Base-by-base conservation (phyloP, 2,888 invertebrate genomes). In the Chymomyza fuscimana region DNA sequence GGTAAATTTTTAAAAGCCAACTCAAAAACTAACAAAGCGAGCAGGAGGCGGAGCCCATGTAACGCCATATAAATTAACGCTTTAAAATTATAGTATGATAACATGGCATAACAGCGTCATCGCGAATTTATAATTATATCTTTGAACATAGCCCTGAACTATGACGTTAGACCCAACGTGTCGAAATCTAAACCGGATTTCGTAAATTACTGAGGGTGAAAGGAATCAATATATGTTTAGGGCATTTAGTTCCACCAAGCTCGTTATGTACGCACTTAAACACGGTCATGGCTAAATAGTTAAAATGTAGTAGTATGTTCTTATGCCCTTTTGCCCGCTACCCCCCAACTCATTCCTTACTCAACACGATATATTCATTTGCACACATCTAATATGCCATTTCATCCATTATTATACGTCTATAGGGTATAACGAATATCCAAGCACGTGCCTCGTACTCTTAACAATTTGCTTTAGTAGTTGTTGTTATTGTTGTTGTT, bases 381-480 rank as follows among this genome's bases (percentile, higher is more conserved):
- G 25, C 16, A 46, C 63, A 40, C 46, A 59, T 40, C 46, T 62
- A 46, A 46, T 46, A 46, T 46, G 40, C 40, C 40, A 46, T 46
- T 46, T 46, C 40, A 46, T 10, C 40, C 40, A 46, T 46, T 46
- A 46, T 46, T 46, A 46, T 46, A 46, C 40, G 40, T 46, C 40
- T 46, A 46, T 46, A 46, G 40, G 40, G 40, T 46, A 46, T 46
- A 46, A 46, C 12, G 40, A 46, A 46, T 46, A 46, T 46, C 29
- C 46, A 10, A 29, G 59, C 76, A 74, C 77, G 79, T 81, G 81
- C 72, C 70, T 60, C 63, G 72, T 68, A 81, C 79, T 79, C 72
- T 32, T 70, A 78, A 79, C 73, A 72, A 74, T 64, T 62, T 56
- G 60, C 46, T 60, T 51, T 22, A 59, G 50, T 58, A 46, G 40